phyloP scores from a whole-genome alignment of 2,113 vertebrate genomes.

The Rattus rattus region DNA sequence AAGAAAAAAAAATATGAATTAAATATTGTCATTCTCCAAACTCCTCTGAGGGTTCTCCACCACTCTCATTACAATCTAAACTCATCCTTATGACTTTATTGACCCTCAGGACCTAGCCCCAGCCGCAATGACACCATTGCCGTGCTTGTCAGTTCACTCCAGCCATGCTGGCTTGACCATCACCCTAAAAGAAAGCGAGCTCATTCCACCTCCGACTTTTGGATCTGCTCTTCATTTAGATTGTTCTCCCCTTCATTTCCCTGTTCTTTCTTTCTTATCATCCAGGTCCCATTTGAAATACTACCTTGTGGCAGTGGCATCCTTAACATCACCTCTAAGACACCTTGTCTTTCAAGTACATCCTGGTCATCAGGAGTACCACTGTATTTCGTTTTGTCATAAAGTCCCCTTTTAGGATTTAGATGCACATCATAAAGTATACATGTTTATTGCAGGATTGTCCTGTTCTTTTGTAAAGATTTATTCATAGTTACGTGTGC shows the following conservation, averaged over 20 bases:
- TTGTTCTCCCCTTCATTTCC: background rate
- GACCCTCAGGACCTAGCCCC: background rate
- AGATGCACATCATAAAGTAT: background rate
- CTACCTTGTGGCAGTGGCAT: background rate
- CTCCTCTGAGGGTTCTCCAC: background rate
- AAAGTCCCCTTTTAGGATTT: conserved; percentile 4
- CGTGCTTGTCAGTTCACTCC: background rate
- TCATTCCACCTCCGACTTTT: background rate
- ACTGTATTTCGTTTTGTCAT: background rate
- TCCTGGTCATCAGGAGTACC: background rate
- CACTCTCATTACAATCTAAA: conserved; percentile 40
- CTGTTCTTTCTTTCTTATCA: conserved; percentile 1
- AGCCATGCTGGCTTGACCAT: background rate
- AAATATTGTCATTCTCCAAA: background rate
- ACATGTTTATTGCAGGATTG: background rate
- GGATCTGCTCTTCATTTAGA: background rate
- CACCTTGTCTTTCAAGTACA: background rate
- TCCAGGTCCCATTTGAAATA: background rate
- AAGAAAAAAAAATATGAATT: background rate
- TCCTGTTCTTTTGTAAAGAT: background rate
- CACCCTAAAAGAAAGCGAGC: background rate
- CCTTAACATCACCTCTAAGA: background rate
- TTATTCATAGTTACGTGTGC: background rate
- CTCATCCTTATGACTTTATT: background rate
- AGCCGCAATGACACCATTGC: background rate